Conservation (phyloP, 1,140 invertebrate species). For the Gryllus bimaculatus region DNA sequence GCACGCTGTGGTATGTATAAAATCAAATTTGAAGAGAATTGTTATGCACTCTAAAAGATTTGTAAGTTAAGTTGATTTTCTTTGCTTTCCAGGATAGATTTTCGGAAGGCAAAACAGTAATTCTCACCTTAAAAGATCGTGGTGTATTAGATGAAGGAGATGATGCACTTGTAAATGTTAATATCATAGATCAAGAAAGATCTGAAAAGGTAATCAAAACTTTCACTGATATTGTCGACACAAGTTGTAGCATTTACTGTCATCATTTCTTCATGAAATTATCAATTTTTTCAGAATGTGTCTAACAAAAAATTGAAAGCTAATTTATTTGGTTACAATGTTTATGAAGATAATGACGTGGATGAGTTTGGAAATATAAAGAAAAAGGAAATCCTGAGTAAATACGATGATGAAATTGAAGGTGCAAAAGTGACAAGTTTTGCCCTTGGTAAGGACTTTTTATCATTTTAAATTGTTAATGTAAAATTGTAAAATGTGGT, state of each 20-base stretch:
- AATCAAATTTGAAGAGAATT: neutral
- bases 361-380: constrained; percentile 70
- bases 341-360: constrained; percentile 78
- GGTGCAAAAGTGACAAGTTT: constrained; percentile 71
- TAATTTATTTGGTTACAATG: constrained; percentile 52
- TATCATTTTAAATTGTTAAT: neutral
- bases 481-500: neutral
- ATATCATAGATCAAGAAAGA: constrained; percentile 86
- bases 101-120: constrained; percentile 71
- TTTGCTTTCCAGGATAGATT: constrained; percentile 47
- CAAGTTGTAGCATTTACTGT: too few relatives aligned
- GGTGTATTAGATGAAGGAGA: constrained; percentile 76
- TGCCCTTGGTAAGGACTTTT: constrained; percentile 48
- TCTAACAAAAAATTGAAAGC: constrained; percentile 75
- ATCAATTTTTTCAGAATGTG: constrained; percentile 50
- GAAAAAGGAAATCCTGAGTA: constrained; percentile 62
- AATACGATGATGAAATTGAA: constrained; percentile 95
- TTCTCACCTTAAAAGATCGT: constrained; percentile 91
- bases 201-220: constrained; percentile 59
- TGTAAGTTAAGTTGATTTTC: neutral
- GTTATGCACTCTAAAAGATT: too few relatives aligned
- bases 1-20: constrained; percentile 58
- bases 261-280: too few relatives aligned
- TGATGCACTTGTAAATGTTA: constrained; percentile 93
- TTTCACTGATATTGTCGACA: neutral